Evolutionary conservation across 2,888 invertebrate species (phyloP).

Genomic region (Leistus spinibarbis): DNA sequence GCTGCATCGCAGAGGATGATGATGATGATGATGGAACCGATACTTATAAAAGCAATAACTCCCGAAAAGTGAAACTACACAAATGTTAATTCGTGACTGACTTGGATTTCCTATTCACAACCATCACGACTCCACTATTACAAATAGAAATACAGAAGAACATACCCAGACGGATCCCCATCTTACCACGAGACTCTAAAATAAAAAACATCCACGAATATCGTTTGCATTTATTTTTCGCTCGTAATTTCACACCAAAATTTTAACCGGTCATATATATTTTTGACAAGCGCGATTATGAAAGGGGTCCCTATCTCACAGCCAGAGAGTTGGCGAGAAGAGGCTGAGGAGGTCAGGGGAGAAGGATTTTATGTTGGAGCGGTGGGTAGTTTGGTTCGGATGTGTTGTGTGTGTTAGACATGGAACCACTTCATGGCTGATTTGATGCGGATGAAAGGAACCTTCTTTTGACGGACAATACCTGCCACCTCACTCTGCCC

Average conservation of each 20-base stretch:
- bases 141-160: no score
- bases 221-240: conserved; percentile 36
- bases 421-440: conserved; percentile 39
- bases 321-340: neutral
- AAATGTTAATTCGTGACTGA: neutral
- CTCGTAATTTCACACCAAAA: conserved; percentile 37
- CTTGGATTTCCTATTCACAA: neutral
- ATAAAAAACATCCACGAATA: neutral
- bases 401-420: conserved; percentile 21
- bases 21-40: conserved; percentile 1
- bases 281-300: conserved; percentile 8
- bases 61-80: conserved; percentile 6
- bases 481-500: neutral
- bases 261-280: conserved; percentile 36
- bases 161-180: no score
- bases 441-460: conserved; percentile 13
- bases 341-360: neutral
- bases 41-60: conserved; percentile 6
- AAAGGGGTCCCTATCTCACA: neutral
- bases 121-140: neutral
- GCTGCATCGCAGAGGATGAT: neutral
- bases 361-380: neutral
- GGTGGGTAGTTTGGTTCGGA: conserved; percentile 7
- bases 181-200: no score
- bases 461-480: conserved; percentile 3